These are phyloP conservation scores for Parotocinclus haroldoi DNA, from an alignment of 2,797 vertebrate species.

Conservation along the genomic window DNA sequence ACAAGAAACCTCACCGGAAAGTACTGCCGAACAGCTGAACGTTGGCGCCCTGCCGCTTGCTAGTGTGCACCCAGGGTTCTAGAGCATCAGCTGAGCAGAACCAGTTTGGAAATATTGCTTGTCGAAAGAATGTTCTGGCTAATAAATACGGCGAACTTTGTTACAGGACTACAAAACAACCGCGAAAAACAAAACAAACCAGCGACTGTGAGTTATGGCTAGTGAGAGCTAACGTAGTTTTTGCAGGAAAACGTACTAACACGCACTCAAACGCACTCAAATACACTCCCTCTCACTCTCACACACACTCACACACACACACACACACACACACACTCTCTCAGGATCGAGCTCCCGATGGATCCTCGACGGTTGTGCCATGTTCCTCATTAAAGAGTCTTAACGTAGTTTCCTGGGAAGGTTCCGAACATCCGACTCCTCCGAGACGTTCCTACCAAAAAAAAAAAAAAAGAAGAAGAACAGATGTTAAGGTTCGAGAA, in stretches of 20 bases:
- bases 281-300: slow-evolving; percentile 19
- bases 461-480: slow-evolving; percentile 22
- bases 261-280: slow-evolving; percentile 39
- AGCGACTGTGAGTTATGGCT: slow-evolving; percentile 51
- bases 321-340: slow-evolving; percentile 18
- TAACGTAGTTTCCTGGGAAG: slow-evolving; percentile 99
- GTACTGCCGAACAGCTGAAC: no score
- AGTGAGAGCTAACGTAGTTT: slow-evolving; percentile 69
- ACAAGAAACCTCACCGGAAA: no score
- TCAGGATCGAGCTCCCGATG: slow-evolving; percentile 31
- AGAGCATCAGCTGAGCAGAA: background rate
- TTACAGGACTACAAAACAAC: background rate
- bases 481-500: background rate
- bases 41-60: no score
- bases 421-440: slow-evolving; percentile 97
- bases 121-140: background rate
- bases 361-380: slow-evolving; percentile 46
- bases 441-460: slow-evolving; percentile 85
- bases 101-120: slow-evolving; percentile 13
- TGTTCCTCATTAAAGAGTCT: slow-evolving; percentile 81
- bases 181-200: background rate
- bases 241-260: slow-evolving; percentile 43
- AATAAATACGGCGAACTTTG: slow-evolving; percentile 4
- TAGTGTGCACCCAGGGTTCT: no score
- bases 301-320: slow-evolving; percentile 35